Base-by-base conservation (phyloP, 2,888 invertebrate genomes). In the Encarsia formosa region DNA sequence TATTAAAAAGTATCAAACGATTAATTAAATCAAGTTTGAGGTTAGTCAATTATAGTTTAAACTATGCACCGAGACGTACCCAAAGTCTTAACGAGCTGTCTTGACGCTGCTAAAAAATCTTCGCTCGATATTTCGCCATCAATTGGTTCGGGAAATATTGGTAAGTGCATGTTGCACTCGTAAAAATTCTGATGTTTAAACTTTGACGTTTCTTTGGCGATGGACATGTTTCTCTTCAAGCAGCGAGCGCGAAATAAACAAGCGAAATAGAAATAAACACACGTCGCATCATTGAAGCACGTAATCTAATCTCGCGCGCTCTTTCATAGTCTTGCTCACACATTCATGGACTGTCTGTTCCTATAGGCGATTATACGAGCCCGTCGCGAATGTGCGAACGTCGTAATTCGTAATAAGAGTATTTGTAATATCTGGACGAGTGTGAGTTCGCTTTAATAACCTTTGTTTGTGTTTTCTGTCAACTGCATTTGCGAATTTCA, bases 91-190 rank as follows among this genome's bases (percentile, higher is more conserved):
- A 86, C 79, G 63, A 86, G 76, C 67, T 80, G 80, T 59, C 75
- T 76, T 32, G 84, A 75, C 40, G 86, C 84, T 57, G 77, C 75
- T 51, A 87, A 70, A 75, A 86, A 87, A 57, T 77, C 65, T 54
- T 71, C 73, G 13, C 84, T 78, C 63, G 81, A 78, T 61, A 87
- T 79, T 74, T 79, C 80, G 38, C 80, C 80, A 61, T 78, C 68
- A 35, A 77, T 65, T 54, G 81, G 67, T 24, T 77, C 67, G 22
- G 81, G 81, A 73, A 85, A 87, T 41, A 26, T 37, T 16, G 54
- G 52, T 15, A 57, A 34, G 34, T 50, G 35, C 49, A 52, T 46
- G 2, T 13, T 46, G 1, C 9, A 20, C 2, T 46, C 15, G 20
- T 20, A 5, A 22, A 4, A 20, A 13, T 13, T 38, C 20, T 29